Evolutionary conservation across 2,113 vertebrate genomes (phyloP).

Genomic region (Phalacrocorax pelagicus): DNA sequence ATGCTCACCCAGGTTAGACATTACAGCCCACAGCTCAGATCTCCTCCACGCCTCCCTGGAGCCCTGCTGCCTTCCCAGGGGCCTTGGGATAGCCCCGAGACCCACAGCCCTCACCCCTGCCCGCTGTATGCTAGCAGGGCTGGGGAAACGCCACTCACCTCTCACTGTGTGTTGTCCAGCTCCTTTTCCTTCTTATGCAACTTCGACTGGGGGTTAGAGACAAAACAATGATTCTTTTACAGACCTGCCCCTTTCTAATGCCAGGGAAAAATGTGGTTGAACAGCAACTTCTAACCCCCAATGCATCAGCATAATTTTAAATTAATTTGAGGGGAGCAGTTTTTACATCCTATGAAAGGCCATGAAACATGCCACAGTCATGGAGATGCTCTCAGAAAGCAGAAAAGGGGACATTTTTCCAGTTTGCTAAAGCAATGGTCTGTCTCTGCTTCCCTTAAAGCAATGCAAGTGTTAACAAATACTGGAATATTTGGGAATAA

Average conservation of each 20-base stretch:
- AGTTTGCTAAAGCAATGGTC: not conserved
- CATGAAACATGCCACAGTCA: not conserved
- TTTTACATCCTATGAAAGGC: not conserved
- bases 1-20: rapidly evolving
- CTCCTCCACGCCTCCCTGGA: not conserved
- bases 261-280: not conserved
- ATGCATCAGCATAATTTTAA: not conserved
- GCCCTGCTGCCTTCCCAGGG: not conserved
- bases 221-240: not conserved
- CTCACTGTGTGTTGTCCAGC: constrained; percentile 1
- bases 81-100: not conserved
- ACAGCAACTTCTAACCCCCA: not conserved
- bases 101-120: not conserved
- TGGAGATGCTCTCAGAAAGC: not conserved
- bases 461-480: not conserved
- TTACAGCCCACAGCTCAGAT: not conserved
- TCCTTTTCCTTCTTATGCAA: constrained; percentile 32
- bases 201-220: constrained; percentile 18
- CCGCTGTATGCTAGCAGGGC: not conserved
- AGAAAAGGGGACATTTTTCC: not conserved
- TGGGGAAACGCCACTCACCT: constrained; percentile 16
- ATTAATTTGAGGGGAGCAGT: not conserved
- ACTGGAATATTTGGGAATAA: not conserved
- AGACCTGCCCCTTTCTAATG: not conserved
- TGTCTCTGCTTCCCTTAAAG: not conserved